Evolutionary conservation across 2,888 invertebrate species (phyloP), one percentile per base, ranked within the genome.

Genomic region (Polylopha cassiicola): DNA sequence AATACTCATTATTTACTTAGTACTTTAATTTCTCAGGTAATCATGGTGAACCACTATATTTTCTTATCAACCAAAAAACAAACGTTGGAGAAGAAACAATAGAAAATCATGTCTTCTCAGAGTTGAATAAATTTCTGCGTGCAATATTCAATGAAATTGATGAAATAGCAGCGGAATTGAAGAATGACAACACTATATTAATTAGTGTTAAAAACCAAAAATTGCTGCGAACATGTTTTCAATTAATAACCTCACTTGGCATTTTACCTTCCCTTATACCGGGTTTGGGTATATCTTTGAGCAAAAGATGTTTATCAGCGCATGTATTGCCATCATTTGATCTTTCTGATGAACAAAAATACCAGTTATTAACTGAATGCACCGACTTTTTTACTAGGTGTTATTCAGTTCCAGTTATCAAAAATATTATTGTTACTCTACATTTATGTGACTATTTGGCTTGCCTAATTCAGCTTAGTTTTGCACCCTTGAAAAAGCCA

Each of bases 171-270:
- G 30, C 53, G 10, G 59, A 61, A 46, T 53, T 86, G 15, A 61
- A 54, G 32, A 60, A 51, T 7, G 66, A 79, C 47, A 56, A 73
- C 6, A 65, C 64, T 9, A 63, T 80, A 50, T 62, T 87, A 8
- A 75, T 94, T 26, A 93, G 91, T 67, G 88, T 93, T 1, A 88
- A 87, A 53, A 88, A 92, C 63, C 89, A 89, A 53, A 90, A 88
- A 67, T 68, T 77, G n/a, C 58, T 94, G 3, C 84, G 89, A 56
- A 82, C 84, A 24, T 84, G 88, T 51, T 75, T 92, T 48, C 89
- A 91, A 67, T 77, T 91, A 46, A 62, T 91, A 24, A 74, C 89
- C 13, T 88, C 87, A 20, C 72, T 93, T 43, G 93, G 93, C 27
- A 80, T 94, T 39, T 82, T 89, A 43, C 88, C 89, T 7, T 88